Percentiles rank a stretch among this genome's conserved stretches.
Conservation (phyloP, 2,797 vertebrate genomes). For the Hippopotamyrus pictus region DNA sequence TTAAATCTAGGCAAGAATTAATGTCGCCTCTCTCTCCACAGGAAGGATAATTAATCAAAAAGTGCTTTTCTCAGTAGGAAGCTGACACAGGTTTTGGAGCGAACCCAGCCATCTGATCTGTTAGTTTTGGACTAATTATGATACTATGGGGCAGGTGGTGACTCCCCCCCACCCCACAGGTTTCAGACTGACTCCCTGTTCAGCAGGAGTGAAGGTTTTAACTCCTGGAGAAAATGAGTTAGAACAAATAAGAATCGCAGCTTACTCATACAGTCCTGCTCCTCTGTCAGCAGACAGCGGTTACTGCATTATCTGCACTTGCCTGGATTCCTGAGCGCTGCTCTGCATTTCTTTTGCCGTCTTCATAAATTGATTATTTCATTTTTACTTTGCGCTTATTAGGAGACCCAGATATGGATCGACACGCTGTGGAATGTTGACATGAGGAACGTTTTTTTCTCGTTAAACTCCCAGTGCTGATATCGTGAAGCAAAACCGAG, state of each 20-base stretch:
- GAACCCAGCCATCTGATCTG: background rate
- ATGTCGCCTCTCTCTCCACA: background rate
- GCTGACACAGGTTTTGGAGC: background rate
- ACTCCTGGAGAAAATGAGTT: background rate
- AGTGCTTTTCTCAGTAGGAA: slow-evolving; percentile 11
- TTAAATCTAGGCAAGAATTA: background rate
- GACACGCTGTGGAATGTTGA: background rate
- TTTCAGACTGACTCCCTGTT: background rate
- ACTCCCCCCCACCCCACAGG: background rate
- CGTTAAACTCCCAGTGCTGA: background rate
- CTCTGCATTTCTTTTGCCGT: background rate
- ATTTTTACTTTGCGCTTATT: background rate
- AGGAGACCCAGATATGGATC: background rate
- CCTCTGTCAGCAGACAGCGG: background rate
- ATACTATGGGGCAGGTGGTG: background rate
- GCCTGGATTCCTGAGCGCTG: background rate
- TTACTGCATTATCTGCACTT: background rate
- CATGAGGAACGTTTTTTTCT: background rate
- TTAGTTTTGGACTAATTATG: background rate
- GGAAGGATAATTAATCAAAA: slow-evolving; percentile 12
- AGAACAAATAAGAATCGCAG: background rate
- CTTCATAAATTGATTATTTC: background rate
- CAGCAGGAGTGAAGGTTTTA: background rate
- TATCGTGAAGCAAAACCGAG: background rate
- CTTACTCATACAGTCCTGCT: background rate